These are phyloP conservation scores for Phaedon cochleariae DNA, from an alignment of 2,888 invertebrate genomes.

Conservation along the genomic window DNA sequence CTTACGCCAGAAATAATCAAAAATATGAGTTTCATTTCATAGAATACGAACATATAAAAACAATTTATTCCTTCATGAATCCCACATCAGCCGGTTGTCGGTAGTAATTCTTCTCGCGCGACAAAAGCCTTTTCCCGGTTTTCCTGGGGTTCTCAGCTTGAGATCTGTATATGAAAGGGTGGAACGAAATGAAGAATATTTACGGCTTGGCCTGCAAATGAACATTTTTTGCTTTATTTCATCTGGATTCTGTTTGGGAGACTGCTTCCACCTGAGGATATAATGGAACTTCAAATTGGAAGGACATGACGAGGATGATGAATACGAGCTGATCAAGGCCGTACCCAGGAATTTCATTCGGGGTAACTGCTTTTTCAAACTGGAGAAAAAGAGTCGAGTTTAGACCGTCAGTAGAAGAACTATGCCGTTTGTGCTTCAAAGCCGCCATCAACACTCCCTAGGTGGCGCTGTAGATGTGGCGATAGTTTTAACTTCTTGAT, in stretches of 20 bases:
- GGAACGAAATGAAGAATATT: constrained; percentile 27
- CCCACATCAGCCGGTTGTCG: constrained; percentile 27
- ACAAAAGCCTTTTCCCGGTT: constrained; percentile 30
- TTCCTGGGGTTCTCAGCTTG: constrained; percentile 28
- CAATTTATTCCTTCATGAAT: constrained; percentile 22
- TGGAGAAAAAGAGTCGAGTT: no score
- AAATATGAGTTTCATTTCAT: constrained; percentile 11
- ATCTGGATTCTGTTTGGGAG: not conserved
- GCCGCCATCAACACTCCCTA: no score
- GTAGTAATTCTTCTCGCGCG: constrained; percentile 30
- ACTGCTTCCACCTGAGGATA: not conserved
- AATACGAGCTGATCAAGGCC: no score
- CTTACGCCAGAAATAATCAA: not conserved
- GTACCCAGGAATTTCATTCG: no score
- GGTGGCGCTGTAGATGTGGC: no score
- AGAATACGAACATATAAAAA: constrained; percentile 20
- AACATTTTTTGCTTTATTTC: not conserved
- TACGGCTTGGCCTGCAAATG: constrained; percentile 14
- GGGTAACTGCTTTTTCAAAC: no score
- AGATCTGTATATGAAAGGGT: constrained; percentile 26
- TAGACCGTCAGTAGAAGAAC: no score
- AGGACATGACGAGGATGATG: no score
- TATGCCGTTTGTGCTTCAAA: no score
- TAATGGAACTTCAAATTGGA: not conserved
- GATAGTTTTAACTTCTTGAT: no score